Base-by-base conservation (phyloP, 2,113 vertebrate genomes). In the Stegostoma tigrinum region DNA sequence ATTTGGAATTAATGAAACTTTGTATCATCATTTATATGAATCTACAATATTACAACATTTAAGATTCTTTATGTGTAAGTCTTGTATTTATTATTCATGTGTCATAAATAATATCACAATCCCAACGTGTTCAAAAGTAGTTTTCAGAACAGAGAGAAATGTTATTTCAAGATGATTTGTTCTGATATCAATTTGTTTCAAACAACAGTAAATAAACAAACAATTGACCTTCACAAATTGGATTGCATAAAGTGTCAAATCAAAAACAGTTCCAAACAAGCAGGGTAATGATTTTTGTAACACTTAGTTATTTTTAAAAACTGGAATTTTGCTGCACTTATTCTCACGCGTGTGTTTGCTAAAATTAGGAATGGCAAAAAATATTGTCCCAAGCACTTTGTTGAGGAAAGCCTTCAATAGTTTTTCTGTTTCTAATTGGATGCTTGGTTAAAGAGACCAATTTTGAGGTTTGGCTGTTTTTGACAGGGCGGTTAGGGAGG, bases 401-500 rank as follows among this genome's bases (percentile, higher is more conserved):
- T 38, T 93, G 34, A 93, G 12, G 42, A 95, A 72, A 67, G 64
- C 38, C 0, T 70, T 70, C 45, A 14, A 42, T 70, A 38, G 66
- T 95, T 70, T 95, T 27, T 95, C 67, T 95, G 68, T 72, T 95
- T 95, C 67, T 72, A 95, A 72, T 72, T 95, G 68, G 94, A 27
- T 95, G 24, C 30, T 48, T 52, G 68, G 67, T 48, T 95, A 72
- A 72, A 30, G 45, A 95, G 45, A 42, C 42, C 66, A 30, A 72
- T 52, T 95, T 61, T 72, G 94, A 72, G 94, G 94, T 72, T 95
- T 95, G 67, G 67, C 94, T 95, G 94, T 48, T 72, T 95, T 72
- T 72, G 45, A 72, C 67, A 27, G 30, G 68, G 42, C 3, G 66
- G 0, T 95, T 95, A 72, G n/a, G 10, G 42, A 95, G 67, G 42